These are phyloP conservation scores for Hypotaenidia okinawae DNA, from an alignment of 2,797 vertebrate species.

Conservation along the genomic window DNA sequence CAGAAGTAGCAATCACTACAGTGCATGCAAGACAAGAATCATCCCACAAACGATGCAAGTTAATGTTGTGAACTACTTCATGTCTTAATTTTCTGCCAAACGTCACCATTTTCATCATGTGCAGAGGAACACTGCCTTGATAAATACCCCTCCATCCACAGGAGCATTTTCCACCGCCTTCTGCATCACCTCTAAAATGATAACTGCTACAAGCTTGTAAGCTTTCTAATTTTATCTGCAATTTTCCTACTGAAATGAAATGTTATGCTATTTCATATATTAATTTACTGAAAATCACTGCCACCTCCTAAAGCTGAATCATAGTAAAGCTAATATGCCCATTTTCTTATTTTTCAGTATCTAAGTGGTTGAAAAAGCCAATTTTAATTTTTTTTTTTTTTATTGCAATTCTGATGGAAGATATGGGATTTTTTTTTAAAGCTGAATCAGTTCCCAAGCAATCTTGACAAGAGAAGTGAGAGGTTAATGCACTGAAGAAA, in stretches of 20 bases:
- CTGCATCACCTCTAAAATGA: background rate
- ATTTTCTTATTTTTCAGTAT: background rate
- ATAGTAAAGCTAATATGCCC: background rate
- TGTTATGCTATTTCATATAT: background rate
- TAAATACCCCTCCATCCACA: background rate
- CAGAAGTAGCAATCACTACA: background rate
- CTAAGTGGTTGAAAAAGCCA: background rate
- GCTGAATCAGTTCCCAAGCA: background rate
- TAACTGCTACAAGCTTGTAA: background rate
- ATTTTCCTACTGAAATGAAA: background rate
- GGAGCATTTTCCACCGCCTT: background rate
- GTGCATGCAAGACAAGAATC: fast-evolving
- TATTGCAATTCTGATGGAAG: background rate
- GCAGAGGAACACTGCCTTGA: background rate
- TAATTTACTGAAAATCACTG: background rate
- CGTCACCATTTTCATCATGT: background rate
- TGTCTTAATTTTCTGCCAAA: background rate
- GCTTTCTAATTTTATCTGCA: background rate
- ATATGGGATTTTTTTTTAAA: background rate
- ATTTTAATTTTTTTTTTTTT: background rate
- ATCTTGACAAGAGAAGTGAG: background rate
- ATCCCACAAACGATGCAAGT: background rate
- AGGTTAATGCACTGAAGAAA: background rate
- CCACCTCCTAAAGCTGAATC: background rate
- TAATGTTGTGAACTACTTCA: background rate